Conservation (phyloP, 2,113 vertebrate genomes). For the Campylorhamphus procurvoides region DNA sequence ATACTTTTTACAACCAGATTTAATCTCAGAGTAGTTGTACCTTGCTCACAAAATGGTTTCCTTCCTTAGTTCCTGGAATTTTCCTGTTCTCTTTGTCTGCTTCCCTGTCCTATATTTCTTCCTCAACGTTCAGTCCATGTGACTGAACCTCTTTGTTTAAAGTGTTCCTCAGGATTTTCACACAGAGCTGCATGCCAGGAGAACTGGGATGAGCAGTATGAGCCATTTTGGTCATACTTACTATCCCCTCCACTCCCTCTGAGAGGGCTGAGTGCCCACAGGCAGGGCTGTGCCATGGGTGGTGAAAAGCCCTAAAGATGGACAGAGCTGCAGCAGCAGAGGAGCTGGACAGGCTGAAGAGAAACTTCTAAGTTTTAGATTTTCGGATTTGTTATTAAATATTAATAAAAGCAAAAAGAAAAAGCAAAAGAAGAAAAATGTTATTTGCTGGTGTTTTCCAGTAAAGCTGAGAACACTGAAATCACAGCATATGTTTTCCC, state of each 20-base stretch:
- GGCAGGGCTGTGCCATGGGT: background rate
- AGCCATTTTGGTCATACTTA: background rate
- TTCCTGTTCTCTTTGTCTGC: background rate
- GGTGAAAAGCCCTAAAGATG: background rate
- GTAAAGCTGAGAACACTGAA: background rate
- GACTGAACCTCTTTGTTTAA: background rate
- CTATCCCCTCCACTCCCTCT: background rate
- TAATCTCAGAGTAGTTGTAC: background rate
- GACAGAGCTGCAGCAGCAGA: background rate
- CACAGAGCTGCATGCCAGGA: background rate
- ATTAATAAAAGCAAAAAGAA: background rate
- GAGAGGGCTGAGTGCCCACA: background rate
- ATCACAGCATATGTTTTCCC: constrained; percentile 38
- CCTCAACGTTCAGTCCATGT: background rate
- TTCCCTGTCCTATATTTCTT: background rate
- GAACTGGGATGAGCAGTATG: background rate
- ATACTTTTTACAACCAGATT: background rate
- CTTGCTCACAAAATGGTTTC: background rate
- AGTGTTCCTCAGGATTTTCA: background rate
- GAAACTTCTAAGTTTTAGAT: background rate
- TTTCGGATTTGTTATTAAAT: background rate
- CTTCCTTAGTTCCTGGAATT: background rate
- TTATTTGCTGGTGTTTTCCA: background rate
- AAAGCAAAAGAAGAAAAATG: background rate
- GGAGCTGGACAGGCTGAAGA: background rate